Evolutionary conservation across 35 echinoderm and acorn worm genomes (phyloP).

Genomic region (Apostichopus californicus): DNA sequence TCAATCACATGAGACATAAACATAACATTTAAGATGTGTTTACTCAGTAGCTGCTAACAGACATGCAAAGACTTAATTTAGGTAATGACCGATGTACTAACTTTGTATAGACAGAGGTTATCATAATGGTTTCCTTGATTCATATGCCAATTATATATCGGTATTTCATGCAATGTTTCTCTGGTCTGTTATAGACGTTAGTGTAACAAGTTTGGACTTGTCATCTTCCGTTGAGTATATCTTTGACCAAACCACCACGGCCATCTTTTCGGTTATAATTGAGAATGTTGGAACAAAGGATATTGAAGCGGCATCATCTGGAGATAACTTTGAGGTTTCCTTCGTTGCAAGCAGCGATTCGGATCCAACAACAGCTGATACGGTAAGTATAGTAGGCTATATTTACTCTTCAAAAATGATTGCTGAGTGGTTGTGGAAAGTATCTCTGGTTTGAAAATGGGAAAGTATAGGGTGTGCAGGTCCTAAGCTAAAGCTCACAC

Average conservation of each 20-base stretch:
- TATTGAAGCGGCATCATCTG: not conserved
- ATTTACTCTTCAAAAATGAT: too few relatives aligned
- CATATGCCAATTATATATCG: not conserved
- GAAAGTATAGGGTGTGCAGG: not conserved
- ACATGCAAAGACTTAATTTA: not conserved
- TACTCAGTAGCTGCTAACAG: not conserved
- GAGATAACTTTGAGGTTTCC: conserved; percentile 10
- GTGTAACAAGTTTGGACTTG: not conserved
- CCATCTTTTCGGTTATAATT: not conserved
- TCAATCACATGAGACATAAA: too few relatives aligned
- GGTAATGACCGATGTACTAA: not conserved
- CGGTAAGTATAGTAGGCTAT: not conserved
- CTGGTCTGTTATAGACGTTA: not conserved
- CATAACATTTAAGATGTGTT: too few relatives aligned
- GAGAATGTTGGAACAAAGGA: not conserved
- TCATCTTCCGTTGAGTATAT: conserved; percentile 24
- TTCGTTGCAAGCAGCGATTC: conserved; percentile 9
- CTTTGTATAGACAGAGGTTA: not conserved
- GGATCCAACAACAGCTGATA: not conserved
- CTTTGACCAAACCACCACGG: not conserved
- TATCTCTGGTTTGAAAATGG: not conserved
- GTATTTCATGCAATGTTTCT: too few relatives aligned
- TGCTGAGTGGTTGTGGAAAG: too few relatives aligned
- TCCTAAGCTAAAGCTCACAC: too few relatives aligned
- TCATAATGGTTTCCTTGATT: not conserved